Base-by-base conservation (phyloP, 1,140 invertebrate species). In the Nilaparvata lugens region DNA sequence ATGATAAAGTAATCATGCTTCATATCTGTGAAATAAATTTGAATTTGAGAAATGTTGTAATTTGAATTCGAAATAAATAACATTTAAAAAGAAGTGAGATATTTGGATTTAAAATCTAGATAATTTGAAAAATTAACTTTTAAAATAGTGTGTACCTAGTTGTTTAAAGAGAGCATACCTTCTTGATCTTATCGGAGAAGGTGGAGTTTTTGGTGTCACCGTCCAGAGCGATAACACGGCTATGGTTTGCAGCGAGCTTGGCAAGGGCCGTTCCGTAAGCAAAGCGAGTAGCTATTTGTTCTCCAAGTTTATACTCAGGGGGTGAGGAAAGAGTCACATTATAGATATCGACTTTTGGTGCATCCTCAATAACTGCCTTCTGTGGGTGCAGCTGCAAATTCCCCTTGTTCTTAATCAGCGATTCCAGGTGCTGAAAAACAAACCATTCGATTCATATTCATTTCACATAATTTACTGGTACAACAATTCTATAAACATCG, bases 191-290 rank as follows among this genome's bases (percentile, higher is more conserved):
- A 56, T 96, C 91, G 18, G 96, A 89, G 74, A 87, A 99, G 0
- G 97, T 99, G 0, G 95, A 98, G 74, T 99, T 99, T 76, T 98
- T 99, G 31, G 95, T 98, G 72, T 99, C 97, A 53, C 90, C 95
- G 74, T 98, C 95, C 52, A 97, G 73, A 54, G 91, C 93, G 70
- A 98, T 84, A 6, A 98, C 91, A 58, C 93, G 79, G 16, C 81
- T 68, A 75, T 94, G 95, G 61, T 78, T 85, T 62, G 89, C 82
- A 0, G 89, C 95, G 59, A 91, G 78, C 77, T 98, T 99, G 18
- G 88, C 87, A 19, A 99, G 75, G 25, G 90, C 97, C 57, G 83
- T 91, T 3, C 96, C 97, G 76, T 99, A 99, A 3, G 97, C 96
- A 24, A 88, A 73, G 63, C 97, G 82, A 2, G 97, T 99, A 51